A percentile compares a stretch with the other conserved stretches of the same genome.
phyloP scores from a whole-genome alignment of 2,113 vertebrate species.

The Abramis brama region DNA sequence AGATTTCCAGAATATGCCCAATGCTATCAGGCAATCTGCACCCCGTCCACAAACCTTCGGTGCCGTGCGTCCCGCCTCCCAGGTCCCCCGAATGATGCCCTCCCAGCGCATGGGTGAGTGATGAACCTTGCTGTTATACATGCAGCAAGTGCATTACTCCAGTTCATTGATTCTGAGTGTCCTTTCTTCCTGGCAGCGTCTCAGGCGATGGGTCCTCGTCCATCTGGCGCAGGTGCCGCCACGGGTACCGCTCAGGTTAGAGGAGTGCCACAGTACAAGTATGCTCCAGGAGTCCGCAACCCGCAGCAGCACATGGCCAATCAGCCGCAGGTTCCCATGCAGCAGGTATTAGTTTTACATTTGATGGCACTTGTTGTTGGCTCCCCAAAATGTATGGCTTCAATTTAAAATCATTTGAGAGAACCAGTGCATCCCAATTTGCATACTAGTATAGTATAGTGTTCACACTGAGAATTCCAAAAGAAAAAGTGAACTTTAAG shows the following conservation, averaged over 20 bases:
- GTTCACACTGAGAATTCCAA: no score
- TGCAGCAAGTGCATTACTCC: background rate
- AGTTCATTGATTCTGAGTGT: background rate
- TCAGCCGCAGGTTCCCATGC: constrained; percentile 89
- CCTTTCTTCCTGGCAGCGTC: constrained; percentile 69
- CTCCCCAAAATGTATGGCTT: no score
- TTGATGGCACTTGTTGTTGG: no score
- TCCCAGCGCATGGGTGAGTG: constrained; percentile 91
- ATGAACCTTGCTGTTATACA: accelerated
- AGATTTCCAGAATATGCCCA: constrained; percentile 97
- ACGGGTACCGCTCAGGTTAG: constrained; percentile 84
- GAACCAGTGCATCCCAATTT: no score
- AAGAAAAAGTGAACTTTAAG: no score
- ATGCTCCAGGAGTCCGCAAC: constrained; percentile 89
- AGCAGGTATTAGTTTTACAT: constrained; percentile 79
- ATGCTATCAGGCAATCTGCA: constrained; percentile 88
- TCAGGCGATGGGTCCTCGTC: constrained; percentile 89
- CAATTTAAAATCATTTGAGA: no score
- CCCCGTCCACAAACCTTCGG: constrained; percentile 88
- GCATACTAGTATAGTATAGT: no score
- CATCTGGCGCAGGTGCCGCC: constrained; percentile 74
- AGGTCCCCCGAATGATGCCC: constrained; percentile 92
- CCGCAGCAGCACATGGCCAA: constrained; percentile 88
- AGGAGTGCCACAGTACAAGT: constrained; percentile 92
- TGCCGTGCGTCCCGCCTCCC: constrained; percentile 86